A percentile compares a stretch with the other conserved stretches of the same genome.
Evolutionary conservation across 2,113 vertebrate genomes (phyloP).

Genomic region (Motacilla tschutschensis): DNA sequence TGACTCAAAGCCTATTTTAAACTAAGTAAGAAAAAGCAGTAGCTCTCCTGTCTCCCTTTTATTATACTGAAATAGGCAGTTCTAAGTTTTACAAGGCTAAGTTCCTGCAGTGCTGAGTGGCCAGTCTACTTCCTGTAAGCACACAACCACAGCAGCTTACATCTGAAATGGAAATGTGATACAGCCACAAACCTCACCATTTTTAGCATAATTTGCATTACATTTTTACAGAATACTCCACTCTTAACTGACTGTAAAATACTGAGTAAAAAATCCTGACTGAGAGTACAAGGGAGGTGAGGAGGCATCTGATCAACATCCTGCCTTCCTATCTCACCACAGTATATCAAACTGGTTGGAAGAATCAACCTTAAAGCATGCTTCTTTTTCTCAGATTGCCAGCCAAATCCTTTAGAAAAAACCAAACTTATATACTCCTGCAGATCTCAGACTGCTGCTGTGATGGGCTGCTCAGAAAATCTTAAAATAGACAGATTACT

Average conservation of each 20-base stretch:
- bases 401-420: background rate
- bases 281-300: background rate
- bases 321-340: background rate
- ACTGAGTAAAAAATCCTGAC: background rate
- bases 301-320: background rate
- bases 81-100: background rate
- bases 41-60: background rate
- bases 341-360: background rate
- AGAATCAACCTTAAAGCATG: background rate
- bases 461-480: background rate
- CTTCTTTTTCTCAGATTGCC: background rate
- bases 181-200: background rate
- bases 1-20: background rate
- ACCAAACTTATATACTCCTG: background rate
- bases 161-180: background rate
- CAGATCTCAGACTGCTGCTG: background rate
- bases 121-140: background rate
- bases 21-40: background rate
- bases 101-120: background rate
- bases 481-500: constrained; percentile 36
- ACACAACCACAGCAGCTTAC: background rate
- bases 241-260: background rate
- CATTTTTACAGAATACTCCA: background rate
- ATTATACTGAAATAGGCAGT: background rate
- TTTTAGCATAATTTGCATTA: background rate